A percentile compares a stretch with the other conserved stretches of the same genome.
These are phyloP conservation scores for Polydrusus pterygomalis DNA, from an alignment of 2,888 invertebrate species.

Conservation along the genomic window DNA sequence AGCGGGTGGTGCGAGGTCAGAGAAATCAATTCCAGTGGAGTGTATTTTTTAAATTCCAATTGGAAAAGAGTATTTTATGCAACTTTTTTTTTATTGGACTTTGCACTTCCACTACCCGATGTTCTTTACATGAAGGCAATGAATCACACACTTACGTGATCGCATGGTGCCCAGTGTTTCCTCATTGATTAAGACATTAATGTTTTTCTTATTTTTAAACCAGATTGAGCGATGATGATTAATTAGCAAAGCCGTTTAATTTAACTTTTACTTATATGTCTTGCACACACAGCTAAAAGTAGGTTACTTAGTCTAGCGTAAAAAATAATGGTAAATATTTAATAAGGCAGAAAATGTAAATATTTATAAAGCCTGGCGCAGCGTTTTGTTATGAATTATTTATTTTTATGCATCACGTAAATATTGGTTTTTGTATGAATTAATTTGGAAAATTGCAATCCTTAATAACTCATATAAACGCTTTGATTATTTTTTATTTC, in stretches of 20 bases:
- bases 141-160: no score
- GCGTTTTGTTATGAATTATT: constrained; percentile 26
- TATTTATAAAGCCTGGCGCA: constrained; percentile 41
- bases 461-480: no score
- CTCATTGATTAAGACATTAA: not conserved
- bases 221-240: not conserved
- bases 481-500: no score
- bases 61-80: no score
- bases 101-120: no score
- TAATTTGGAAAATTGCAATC: no score
- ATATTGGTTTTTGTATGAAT: not conserved
- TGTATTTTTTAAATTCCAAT: no score
- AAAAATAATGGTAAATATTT: constrained; percentile 32
- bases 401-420: not conserved
- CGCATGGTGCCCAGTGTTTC: not conserved
- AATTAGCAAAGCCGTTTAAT: constrained; percentile 16
- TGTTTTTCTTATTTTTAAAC: not conserved
- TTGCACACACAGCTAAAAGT: constrained; percentile 22
- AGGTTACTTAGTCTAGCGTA: constrained; percentile 37
- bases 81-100: no score
- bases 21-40: no score
- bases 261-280: constrained; percentile 23
- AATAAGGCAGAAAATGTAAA: constrained; percentile 31
- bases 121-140: no score
- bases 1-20: no score